Evolutionary conservation across 2,797 vertebrate species (phyloP), one percentile per base, ranked within the genome.

Genomic region (Lutjanus argentimaculatus): DNA sequence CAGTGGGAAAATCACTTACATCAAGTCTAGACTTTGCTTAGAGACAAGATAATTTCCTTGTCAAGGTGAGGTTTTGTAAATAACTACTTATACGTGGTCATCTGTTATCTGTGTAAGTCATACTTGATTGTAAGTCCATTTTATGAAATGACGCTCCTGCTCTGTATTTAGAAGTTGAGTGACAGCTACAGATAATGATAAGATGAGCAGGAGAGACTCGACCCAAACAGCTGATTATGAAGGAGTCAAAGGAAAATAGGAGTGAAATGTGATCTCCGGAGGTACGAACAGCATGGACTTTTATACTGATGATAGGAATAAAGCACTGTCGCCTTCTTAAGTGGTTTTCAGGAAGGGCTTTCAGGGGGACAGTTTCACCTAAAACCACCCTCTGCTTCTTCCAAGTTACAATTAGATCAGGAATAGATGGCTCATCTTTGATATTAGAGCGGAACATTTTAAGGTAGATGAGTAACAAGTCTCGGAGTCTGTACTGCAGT

Each of bases 211-310:
- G 30, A 82, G 67, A 85, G 58, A 84, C 42, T 19, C 11, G 19
- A 72, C 49, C n/a, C 52, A 82, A 86, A 59, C 5, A n/a, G 65
- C 25, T 77, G 76, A 87, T 89, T 80, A 79, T 68, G 45, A 87
- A 21, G n/a, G 19, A 83, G 40, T 80, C 65, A 78, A 78, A 88
- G 52, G 53, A 67, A 85, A 84, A 64, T 36, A 52, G 72, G 49
- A 74, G 57, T 67, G 88, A 90, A 90, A 91, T 62, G 3, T 49
- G 87, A 94, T 85, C 83, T 75, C 58, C n/a, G 15, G 66, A 85
- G 42, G 30, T 70, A 79, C 1, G 2, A 72, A 61, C 71, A 69
- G 71, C 49, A 7, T 14, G 14, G 43, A 79, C 85, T 90, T 88
- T 89, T 82, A 90, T 88, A 75, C 79, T 79, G 73, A 72, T 77